Evolutionary conservation across 1,140 invertebrate genomes (phyloP), one percentile per base, ranked within the genome.

Genomic region (Helicoverpa zea): DNA sequence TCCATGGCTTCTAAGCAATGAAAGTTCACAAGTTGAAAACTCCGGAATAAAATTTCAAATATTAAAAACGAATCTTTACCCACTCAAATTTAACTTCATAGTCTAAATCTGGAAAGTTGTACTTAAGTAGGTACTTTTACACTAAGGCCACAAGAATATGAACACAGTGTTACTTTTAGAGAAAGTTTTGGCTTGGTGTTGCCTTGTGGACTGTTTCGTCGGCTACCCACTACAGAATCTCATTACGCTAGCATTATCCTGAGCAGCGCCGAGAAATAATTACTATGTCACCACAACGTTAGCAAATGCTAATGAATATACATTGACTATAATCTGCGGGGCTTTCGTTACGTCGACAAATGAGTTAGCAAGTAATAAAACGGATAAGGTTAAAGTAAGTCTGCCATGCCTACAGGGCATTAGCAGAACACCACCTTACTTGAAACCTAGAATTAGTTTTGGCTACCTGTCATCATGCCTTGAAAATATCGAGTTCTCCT

Each of bases 301-400:
- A 64, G 74, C 74, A 47, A 47, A 64, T 77, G 74, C 43, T 77
- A 77, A 64, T 77, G 74, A 77, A 77, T 61, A 63, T 64, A 77
- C 43, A 68, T 68, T 51, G n/a, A 68, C 16, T 51, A 11, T 68
- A 68, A 68, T 68, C 16, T 29, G 18, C 30, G 9, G 14, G 30
- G 47, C 14, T 16, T 59, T 12, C 2, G 3, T 59, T 59, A 1
- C 18, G 3, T 3, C 16, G 18, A 1, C 1, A 12, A 54, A 54
- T 2, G n/a, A 54, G 52, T 54, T 54, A n/a, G n/a, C 52, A 54
- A 56, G 54, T 56, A 56, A 9, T 56, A 56, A 16, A 16, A 56
- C 35, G 35, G 7, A 35, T 35, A 35, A 35, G 3, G 35, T 35
- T 35, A 23, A 23, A 23, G 35, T 3, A 3, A 5, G 1, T 35